Conservation (phyloP, 2,113 vertebrate species). For the Micronycteris hirsuta region DNA sequence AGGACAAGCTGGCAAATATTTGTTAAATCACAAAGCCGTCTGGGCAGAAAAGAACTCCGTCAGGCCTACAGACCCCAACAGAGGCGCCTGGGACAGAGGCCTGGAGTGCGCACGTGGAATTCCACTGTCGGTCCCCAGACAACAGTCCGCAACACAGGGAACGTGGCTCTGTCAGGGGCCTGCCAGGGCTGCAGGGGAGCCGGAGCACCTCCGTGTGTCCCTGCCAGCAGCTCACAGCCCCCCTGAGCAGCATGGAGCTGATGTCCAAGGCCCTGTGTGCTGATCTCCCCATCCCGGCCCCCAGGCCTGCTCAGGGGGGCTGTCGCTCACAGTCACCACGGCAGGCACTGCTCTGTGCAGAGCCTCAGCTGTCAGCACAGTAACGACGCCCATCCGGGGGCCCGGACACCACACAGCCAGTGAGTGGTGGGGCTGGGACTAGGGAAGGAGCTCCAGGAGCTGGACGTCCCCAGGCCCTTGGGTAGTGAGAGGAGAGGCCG, state of each 20-base stretch:
- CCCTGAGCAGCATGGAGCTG: accelerated
- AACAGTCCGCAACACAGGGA: accelerated
- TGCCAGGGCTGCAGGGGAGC: not conserved
- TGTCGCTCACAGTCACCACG: accelerated
- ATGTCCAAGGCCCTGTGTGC: not conserved
- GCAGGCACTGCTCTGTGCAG: no score
- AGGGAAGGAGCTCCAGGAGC: not conserved
- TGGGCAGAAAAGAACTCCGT: not conserved
- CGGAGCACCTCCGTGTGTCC: not conserved
- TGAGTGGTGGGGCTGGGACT: not conserved
- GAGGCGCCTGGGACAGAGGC: not conserved
- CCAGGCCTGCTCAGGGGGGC: not conserved
- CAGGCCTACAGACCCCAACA: not conserved
- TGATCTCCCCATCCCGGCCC: not conserved
- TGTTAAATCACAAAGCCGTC: not conserved
- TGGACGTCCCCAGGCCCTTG: not conserved
- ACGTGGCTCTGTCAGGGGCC: not conserved
- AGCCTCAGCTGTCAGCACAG: not conserved
- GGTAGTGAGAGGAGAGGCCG: not conserved
- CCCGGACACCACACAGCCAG: not conserved
- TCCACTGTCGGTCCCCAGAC: not conserved
- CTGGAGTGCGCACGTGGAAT: not conserved
- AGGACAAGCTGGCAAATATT: not conserved
- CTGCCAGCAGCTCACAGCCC: not conserved
- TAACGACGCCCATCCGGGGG: not conserved